A percentile compares a stretch with the other conserved stretches of the same genome.
These are phyloP conservation scores for Meliscaeva auricollis DNA, from an alignment of 2,888 invertebrate species.

Conservation along the genomic window DNA sequence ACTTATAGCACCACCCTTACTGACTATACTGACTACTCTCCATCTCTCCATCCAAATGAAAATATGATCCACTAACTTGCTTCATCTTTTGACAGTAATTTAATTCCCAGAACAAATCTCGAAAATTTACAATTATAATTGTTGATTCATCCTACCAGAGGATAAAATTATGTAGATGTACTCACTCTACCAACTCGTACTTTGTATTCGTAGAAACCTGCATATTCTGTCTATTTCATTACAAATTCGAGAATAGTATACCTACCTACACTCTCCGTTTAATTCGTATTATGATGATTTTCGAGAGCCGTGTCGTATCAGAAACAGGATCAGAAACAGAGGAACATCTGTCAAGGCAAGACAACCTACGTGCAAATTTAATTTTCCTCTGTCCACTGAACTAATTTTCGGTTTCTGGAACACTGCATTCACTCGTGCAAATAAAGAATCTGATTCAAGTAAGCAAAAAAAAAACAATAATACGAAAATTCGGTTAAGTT, in stretches of 20 bases:
- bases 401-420: conserved; percentile 71
- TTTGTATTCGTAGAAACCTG: conserved; percentile 10
- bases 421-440: conserved; percentile 69
- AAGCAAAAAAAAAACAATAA: conserved; percentile 27
- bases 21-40: not conserved
- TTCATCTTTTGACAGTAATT: conserved; percentile 62
- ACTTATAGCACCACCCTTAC: not conserved
- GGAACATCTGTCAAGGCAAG: conserved; percentile 73
- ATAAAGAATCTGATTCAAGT: conserved; percentile 35
- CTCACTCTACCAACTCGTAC: conserved; percentile 11
- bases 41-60: conserved; percentile 35
- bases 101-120: conserved; percentile 69
- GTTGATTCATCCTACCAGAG: conserved; percentile 35
- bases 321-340: conserved; percentile 39
- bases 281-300: conserved; percentile 6
- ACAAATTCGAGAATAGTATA: conserved; percentile 55
- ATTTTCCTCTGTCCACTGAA: conserved; percentile 74
- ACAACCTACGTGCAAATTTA: conserved; percentile 73
- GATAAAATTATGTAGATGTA: conserved; percentile 32
- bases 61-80: conserved; percentile 53
- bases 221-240: conserved; percentile 56
- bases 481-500: conserved; percentile 59
- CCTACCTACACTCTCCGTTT: conserved; percentile 14
- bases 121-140: conserved; percentile 73
- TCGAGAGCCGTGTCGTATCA: conserved; percentile 41